Conservation (phyloP, 2,888 invertebrate genomes). For the Epicampocera succincta region DNA sequence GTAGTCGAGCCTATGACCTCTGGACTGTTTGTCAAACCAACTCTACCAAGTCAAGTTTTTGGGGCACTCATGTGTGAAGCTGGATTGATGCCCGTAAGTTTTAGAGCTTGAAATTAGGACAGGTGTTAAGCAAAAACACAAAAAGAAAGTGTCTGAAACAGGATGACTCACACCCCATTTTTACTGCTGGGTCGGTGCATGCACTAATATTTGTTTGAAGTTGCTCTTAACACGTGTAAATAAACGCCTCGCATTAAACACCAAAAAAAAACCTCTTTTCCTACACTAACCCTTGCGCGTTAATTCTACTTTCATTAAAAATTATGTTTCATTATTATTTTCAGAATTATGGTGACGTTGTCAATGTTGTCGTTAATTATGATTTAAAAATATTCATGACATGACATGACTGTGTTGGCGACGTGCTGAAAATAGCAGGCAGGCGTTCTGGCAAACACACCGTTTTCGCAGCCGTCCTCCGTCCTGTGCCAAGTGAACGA, state of each 20-base stretch:
- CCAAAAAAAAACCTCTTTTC: constrained; percentile 41
- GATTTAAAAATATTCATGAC: constrained; percentile 26
- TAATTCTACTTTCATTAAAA: constrained; percentile 4
- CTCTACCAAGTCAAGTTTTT: too few species aligned
- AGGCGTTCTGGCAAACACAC: too few species aligned
- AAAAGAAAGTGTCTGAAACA: too few species aligned
- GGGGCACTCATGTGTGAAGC: too few species aligned
- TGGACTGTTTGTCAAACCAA: too few species aligned
- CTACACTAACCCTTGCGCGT: neutral
- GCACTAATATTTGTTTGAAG: neutral
- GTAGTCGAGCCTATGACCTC: too few species aligned
- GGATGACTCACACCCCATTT: too few species aligned
- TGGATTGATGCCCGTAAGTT: too few species aligned
- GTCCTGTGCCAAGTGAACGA: too few species aligned
- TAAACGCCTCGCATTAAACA: constrained; percentile 53
- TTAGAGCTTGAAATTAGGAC: too few species aligned
- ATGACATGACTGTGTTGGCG: constrained; percentile 11
- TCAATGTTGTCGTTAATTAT: neutral
- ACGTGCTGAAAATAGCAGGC: neutral
- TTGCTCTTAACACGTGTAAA: neutral
- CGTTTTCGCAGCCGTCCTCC: too few species aligned
- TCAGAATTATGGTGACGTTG: neutral
- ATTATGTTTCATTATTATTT: constrained; percentile 4
- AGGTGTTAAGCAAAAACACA: too few species aligned
- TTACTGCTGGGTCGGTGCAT: neutral